Percentiles rank a stretch among this genome's conserved stretches.
These are phyloP conservation scores for Periophthalmus magnuspinnatus DNA, from an alignment of 2,797 vertebrate genomes.

Conservation along the genomic window DNA sequence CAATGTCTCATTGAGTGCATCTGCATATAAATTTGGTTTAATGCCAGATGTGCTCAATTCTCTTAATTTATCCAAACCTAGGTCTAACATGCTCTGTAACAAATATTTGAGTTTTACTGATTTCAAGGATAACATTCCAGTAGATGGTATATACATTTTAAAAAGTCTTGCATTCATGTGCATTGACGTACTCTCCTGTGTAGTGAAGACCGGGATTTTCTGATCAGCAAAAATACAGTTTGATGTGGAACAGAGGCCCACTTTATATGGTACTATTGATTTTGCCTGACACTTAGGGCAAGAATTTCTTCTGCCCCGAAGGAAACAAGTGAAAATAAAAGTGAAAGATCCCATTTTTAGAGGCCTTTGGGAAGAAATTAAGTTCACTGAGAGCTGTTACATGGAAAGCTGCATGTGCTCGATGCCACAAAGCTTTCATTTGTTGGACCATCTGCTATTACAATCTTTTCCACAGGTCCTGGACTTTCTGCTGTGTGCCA, in stretches of 20 bases:
- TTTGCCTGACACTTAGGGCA: conserved; percentile 53
- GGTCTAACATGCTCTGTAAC: neutral
- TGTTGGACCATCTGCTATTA: conserved; percentile 56
- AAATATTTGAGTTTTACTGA: neutral
- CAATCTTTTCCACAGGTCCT: conserved; percentile 53
- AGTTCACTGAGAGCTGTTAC: conserved; percentile 54
- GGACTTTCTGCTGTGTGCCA: conserved; percentile 37
- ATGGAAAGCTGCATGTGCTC: conserved; percentile 55
- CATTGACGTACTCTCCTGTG: neutral
- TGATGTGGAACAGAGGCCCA: conserved; percentile 62
- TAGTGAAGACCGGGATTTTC: conserved; percentile 28
- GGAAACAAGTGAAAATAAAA: conserved; percentile 66
- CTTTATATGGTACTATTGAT: conserved; percentile 70
- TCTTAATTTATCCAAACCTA: neutral
- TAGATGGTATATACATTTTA: neutral
- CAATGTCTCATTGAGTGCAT: neutral
- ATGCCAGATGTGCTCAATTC: neutral
- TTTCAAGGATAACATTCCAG: neutral
- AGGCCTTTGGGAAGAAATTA: conserved; percentile 64
- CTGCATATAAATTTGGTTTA: neutral
- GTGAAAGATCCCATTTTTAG: conserved; percentile 55
- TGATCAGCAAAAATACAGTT: conserved; percentile 51
- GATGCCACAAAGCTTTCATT: conserved; percentile 66
- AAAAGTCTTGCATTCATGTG: neutral
- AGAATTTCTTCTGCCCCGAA: conserved; percentile 54